A percentile compares a stretch with the other conserved stretches of the same genome.
These are phyloP conservation scores for Illadopsis cleaveri DNA, from an alignment of 2,113 vertebrate genomes.

Conservation along the genomic window DNA sequence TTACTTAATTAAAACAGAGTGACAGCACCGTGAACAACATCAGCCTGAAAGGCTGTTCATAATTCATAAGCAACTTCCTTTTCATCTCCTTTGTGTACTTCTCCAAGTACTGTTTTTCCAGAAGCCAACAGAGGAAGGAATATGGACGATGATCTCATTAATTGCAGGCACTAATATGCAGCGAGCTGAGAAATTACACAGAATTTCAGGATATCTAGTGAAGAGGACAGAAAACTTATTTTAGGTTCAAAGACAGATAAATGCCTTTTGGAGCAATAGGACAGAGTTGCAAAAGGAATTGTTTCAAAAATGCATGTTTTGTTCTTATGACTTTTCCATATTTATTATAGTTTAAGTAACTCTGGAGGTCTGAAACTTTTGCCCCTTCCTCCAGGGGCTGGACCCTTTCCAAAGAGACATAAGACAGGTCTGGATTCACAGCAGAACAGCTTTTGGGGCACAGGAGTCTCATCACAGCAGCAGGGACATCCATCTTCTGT, in stretches of 20 bases:
- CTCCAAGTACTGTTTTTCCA: constrained; percentile 1
- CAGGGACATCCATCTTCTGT: accelerated
- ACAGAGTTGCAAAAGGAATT: neutral
- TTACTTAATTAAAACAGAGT: constrained; percentile 34
- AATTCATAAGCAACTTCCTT: constrained; percentile 59
- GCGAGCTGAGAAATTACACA: neutral
- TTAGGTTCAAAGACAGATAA: neutral
- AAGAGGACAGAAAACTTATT: neutral
- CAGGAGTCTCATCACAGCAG: neutral
- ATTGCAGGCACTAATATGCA: neutral
- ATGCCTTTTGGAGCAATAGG: neutral
- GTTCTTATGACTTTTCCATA: neutral
- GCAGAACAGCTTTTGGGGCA: neutral
- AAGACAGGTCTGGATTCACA: neutral
- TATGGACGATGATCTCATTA: neutral
- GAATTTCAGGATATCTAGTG: neutral
- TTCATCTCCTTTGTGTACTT: constrained; percentile 52
- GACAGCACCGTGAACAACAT: neutral
- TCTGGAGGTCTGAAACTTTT: neutral
- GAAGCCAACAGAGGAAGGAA: constrained; percentile 10
- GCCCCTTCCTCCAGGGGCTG: neutral
- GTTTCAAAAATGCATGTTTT: neutral
- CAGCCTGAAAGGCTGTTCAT: constrained; percentile 57
- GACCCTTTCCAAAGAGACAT: accelerated
- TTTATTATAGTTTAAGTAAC: neutral